Conservation (phyloP, 2,888 invertebrate genomes). For the Pharmacophagus antenor region DNA sequence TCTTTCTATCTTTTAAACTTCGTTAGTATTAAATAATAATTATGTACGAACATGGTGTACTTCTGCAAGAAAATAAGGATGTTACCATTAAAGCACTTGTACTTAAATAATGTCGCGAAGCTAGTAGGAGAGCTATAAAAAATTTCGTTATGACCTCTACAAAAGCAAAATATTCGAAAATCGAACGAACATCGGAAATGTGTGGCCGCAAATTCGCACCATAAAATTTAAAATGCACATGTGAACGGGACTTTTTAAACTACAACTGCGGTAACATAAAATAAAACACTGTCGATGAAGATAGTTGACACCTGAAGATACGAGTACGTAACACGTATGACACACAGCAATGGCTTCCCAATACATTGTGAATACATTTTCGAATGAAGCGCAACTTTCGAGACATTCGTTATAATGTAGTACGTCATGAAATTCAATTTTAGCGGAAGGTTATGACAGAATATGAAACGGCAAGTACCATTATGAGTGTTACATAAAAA, state of each 20-base stretch:
- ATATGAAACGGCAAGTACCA: constrained; percentile 29
- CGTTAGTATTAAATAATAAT: too few relatives aligned
- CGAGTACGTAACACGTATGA: constrained; percentile 35
- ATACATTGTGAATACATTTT: constrained; percentile 55
- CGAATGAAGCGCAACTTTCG: constrained; percentile 45
- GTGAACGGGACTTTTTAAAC: constrained; percentile 39
- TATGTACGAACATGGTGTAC: too few relatives aligned
- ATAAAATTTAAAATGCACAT: constrained; percentile 38
- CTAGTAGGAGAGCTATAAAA: constrained; percentile 10
- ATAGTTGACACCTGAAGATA: constrained; percentile 56
- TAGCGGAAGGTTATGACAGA: constrained; percentile 28
- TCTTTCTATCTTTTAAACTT: too few relatives aligned
- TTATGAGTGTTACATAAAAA: constrained; percentile 12
- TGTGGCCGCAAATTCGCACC: constrained; percentile 30
- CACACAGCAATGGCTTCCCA: constrained; percentile 62
- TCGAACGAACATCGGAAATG: constrained; percentile 16
- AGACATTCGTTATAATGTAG: constrained; percentile 42
- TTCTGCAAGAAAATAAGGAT: neutral
- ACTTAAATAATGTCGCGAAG: too few relatives aligned
- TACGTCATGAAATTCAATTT: constrained; percentile 34
- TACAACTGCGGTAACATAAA: constrained; percentile 43
- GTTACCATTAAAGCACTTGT: neutral
- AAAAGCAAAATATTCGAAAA: constrained; percentile 18
- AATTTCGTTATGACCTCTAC: constrained; percentile 18
- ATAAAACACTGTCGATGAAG: constrained; percentile 44